Base-by-base conservation (phyloP, 2,113 vertebrate genomes). In the Limnothrissa miodon region DNA sequence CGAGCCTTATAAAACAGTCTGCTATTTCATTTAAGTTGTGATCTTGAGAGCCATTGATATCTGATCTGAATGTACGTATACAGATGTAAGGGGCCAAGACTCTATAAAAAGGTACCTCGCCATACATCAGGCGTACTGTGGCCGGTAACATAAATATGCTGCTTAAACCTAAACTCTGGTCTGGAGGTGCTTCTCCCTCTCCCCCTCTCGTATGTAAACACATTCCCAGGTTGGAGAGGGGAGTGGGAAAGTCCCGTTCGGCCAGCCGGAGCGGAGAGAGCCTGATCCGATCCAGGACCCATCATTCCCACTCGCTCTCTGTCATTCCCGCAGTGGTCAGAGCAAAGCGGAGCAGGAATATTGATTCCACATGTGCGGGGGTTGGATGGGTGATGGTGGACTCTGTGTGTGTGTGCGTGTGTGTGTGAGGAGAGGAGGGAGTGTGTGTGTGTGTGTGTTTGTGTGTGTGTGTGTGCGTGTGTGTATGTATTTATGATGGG, bases 241-340 rank as follows among this genome's bases (percentile, higher is more conserved):
- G 66, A 36, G 25, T 33, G 66, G 66, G 33, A 56, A 74, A 74
- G 66, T 74, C 66, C 66, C 66, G 29, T 70, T 29, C 62, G 29
- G n/a, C 66, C 59, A 29, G 59, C n/a, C 59, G 59, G 25, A 62
- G 56, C 23, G 3, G 23, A 59, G 23, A 21, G 59, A 62, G 59
- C 13, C 59, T 62, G 59, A 62, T 62, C 59, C 9, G n/a, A 25
- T 62, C 59, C 25, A 62, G 59, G 25, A 9, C 59, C n/a, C 59
- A 29, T 62, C 59, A 62, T 62, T 62, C 59, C 59, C 59, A 62
- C 62, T 66, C 81, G 70, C 91, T 82, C 80, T 46, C 78, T 82
- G 87, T 79, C 53, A 45, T 1, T 83, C 83, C 39, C 56, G 82
- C 80, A 66, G 59, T 66, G 59, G 59, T 66, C 59, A 66, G 59